These are phyloP conservation scores for Drosophila crucigera DNA, from an alignment of 2,888 invertebrate species.

Conservation along the genomic window DNA sequence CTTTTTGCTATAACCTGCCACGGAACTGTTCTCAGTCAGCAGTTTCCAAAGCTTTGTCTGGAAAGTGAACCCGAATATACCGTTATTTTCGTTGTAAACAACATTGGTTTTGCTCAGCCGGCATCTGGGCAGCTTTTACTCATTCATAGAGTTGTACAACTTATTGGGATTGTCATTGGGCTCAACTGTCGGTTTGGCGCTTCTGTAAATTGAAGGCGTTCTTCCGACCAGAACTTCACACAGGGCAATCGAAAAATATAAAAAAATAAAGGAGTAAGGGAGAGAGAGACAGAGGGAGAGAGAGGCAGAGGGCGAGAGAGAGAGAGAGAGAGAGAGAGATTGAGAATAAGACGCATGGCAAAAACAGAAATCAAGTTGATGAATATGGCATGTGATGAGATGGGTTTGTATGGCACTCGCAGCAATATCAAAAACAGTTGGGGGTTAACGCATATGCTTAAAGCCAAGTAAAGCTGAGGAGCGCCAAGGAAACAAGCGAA, in stretches of 20 bases:
- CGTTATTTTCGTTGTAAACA: slow-evolving; percentile 50
- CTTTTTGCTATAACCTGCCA: slow-evolving; percentile 49
- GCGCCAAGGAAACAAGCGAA: slow-evolving; percentile 36
- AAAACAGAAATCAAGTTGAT: slow-evolving; percentile 69
- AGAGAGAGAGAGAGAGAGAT: neutral
- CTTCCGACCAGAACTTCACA: slow-evolving; percentile 17
- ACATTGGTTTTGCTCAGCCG: slow-evolving; percentile 42
- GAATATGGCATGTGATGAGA: slow-evolving; percentile 77
- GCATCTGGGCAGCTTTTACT: slow-evolving; percentile 55
- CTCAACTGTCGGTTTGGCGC: slow-evolving; percentile 31
- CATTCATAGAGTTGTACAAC: slow-evolving; percentile 58
- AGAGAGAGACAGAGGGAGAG: neutral
- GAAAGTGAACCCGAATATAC: slow-evolving; percentile 30
- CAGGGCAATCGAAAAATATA: neutral
- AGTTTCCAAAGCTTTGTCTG: slow-evolving; percentile 51
- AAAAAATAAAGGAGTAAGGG: slow-evolving; percentile 1
- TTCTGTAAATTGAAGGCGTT: slow-evolving; percentile 41
- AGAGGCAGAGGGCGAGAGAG: neutral
- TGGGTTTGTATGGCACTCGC: slow-evolving; percentile 67
- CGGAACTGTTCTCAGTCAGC: slow-evolving; percentile 54
- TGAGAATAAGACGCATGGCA: slow-evolving; percentile 18
- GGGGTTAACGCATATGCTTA: slow-evolving; percentile 31
- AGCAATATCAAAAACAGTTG: slow-evolving; percentile 43
- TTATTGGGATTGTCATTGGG: slow-evolving; percentile 41
- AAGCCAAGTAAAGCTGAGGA: slow-evolving; percentile 23